phyloP scores from a whole-genome alignment of 2,888 invertebrate genomes.

The Drosophila crucigera region DNA sequence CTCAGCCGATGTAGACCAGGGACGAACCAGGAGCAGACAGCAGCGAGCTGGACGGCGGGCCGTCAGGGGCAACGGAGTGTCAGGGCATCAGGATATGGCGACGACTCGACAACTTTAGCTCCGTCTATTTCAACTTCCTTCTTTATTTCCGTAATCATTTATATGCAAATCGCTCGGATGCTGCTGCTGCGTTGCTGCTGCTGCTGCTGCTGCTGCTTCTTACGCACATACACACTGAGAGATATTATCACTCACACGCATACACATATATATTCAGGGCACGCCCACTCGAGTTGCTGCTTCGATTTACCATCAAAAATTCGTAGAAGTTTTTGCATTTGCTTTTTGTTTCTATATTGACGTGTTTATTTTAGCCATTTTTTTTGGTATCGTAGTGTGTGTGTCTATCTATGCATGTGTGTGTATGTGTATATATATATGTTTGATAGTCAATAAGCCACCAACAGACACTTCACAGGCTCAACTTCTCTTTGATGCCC shows the following conservation, averaged over 20 bases:
- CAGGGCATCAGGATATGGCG: slow-evolving; percentile 28
- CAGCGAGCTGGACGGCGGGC: neutral
- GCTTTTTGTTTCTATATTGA: slow-evolving; percentile 44
- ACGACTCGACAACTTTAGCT: slow-evolving; percentile 52
- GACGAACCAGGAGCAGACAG: neutral
- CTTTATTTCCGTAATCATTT: slow-evolving; percentile 82
- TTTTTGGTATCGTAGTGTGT: slow-evolving; percentile 19
- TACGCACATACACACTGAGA: slow-evolving; percentile 33
- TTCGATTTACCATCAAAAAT: slow-evolving; percentile 77
- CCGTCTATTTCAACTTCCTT: slow-evolving; percentile 78
- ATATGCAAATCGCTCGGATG: slow-evolving; percentile 77
- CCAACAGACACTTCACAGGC: slow-evolving; percentile 21
- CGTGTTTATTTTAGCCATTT: slow-evolving; percentile 27
- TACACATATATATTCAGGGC: slow-evolving; percentile 27
- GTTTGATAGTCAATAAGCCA: slow-evolving; percentile 22
- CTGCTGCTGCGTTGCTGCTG: slow-evolving; percentile 35
- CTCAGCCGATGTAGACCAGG: neutral
- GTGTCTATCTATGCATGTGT: slow-evolving; percentile 21
- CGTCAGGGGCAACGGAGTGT: neutral
- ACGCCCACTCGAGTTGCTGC: slow-evolving; percentile 49
- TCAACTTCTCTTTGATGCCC: slow-evolving; percentile 19
- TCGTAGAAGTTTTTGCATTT: slow-evolving; percentile 35
- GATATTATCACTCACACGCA: slow-evolving; percentile 22
- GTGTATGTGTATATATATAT: slow-evolving; percentile 21
- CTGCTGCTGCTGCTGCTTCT: slow-evolving; percentile 35